These are phyloP conservation scores for Microcebus ravelobensis DNA, from an alignment of 2,113 vertebrate species.

Conservation along the genomic window DNA sequence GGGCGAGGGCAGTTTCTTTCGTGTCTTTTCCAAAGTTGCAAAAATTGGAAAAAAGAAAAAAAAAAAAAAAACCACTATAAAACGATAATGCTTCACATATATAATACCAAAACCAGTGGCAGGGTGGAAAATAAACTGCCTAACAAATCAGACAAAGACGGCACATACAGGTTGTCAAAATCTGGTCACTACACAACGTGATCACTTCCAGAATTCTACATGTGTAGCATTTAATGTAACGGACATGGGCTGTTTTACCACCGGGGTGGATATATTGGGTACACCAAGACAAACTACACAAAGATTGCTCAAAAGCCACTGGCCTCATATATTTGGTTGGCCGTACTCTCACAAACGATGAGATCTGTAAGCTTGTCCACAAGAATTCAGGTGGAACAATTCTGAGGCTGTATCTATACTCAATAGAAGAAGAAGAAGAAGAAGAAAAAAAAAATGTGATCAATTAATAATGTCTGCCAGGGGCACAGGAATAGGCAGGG, in stretches of 20 bases:
- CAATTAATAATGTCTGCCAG: background rate
- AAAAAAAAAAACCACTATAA: background rate
- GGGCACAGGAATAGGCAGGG: background rate
- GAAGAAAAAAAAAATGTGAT: background rate
- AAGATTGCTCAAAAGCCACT: background rate
- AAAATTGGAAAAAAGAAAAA: background rate
- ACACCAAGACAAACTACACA: background rate
- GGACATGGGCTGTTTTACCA: background rate
- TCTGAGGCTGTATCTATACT: background rate
- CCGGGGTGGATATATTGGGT: background rate
- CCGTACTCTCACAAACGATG: background rate
- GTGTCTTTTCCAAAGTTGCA: constrained; percentile 35
- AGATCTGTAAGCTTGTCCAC: constrained; percentile 39
- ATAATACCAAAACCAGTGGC: background rate
- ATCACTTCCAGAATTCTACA: background rate
- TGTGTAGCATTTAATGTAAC: background rate
- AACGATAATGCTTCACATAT: background rate
- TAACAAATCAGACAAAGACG: background rate
- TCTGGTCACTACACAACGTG: background rate
- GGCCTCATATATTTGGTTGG: background rate
- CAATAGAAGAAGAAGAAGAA: background rate
- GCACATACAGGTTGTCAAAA: background rate
- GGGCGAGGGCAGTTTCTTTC: background rate
- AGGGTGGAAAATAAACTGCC: background rate
- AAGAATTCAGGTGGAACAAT: background rate